Evolutionary conservation across 2,797 vertebrate genomes (phyloP), one percentile per base, ranked within the genome.

Genomic region (Betta splendens): DNA sequence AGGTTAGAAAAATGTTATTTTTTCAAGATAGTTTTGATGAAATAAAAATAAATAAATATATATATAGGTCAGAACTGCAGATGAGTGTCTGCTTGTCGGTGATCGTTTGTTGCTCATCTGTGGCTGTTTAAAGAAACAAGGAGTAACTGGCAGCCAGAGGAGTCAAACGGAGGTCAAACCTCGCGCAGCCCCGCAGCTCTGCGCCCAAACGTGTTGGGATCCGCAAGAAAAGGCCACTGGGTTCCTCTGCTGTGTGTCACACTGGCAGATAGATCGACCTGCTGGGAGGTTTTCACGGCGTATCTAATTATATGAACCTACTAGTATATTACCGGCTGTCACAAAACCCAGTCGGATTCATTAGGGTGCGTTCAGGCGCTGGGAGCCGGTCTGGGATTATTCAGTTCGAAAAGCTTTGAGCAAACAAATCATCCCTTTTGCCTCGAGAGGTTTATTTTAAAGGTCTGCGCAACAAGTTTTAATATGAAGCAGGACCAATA

Each of bases 111-210:
- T 70, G 52, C 64, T 57, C 39, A 51, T 68, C 45, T 64, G 56
- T 42, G 21, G 46, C 63, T 62, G 69, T 66, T 53, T 75, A 52
- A 48, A 60, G 40, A 28, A 62, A 65, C 44, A 21, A 75, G 77
- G 72, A 85, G 66, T 77, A 82, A 84, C 83, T 68, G 84, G 80
- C 85, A 87, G 79, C 66, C 83, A 52, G 81, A 85, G 84, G 86
- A 93, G 92, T 93, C 93, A 94, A 88, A 78, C 87, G 82, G 89
- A 88, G 94, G 94, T 94, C 94, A 94, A 84, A 74, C 64, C 74
- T 86, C 77, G 65, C 65, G 71, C 78, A 83, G 81, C 81, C 86
- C 74, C 51, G 73, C 74, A 77, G 81, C 75, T 81, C 66, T 68
- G 76, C 72, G 79, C 81, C 62, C 50, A 78, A 89, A 88, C 87